Percentiles rank a stretch among this genome's conserved stretches.
These are phyloP conservation scores for Erythrocercus mccallii DNA, from an alignment of 2,113 vertebrate genomes.

Conservation along the genomic window DNA sequence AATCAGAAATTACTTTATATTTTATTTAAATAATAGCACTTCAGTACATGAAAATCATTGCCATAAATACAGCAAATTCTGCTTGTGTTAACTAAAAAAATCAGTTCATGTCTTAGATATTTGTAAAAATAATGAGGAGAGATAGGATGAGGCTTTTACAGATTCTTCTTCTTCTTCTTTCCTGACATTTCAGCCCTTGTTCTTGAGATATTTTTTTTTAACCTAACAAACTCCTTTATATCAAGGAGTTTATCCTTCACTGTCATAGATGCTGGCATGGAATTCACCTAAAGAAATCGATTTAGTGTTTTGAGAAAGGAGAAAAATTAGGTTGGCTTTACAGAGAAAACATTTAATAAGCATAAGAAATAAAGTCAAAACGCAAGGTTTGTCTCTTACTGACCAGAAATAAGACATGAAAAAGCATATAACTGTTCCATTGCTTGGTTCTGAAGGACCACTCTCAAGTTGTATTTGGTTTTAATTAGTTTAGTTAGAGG, in stretches of 20 bases:
- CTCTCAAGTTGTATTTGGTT: neutral
- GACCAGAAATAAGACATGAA: neutral
- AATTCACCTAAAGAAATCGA: conserved; percentile 17
- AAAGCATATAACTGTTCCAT: neutral
- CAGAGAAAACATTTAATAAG: conserved; percentile 17
- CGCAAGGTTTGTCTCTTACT: neutral
- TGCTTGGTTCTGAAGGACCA: neutral
- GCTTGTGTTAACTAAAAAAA: neutral
- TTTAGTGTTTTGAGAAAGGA: conserved; percentile 13
- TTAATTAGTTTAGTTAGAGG: neutral
- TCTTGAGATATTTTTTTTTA: neutral
- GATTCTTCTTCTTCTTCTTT: neutral
- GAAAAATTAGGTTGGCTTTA: conserved; percentile 14
- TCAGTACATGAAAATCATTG: neutral
- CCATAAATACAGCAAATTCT: neutral
- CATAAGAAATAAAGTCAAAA: conserved; percentile 4
- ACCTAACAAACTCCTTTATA: neutral
- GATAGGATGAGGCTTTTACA: neutral
- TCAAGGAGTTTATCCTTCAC: neutral
- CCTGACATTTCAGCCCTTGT: neutral
- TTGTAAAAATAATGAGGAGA: neutral
- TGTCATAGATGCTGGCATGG: neutral
- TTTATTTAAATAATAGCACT: neutral
- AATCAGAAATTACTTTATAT: neutral
- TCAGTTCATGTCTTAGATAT: neutral